A percentile compares a stretch with the other conserved stretches of the same genome.
These are phyloP conservation scores for Parasteatoda lunata DNA, from an alignment of 2,888 invertebrate species.

Conservation along the genomic window DNA sequence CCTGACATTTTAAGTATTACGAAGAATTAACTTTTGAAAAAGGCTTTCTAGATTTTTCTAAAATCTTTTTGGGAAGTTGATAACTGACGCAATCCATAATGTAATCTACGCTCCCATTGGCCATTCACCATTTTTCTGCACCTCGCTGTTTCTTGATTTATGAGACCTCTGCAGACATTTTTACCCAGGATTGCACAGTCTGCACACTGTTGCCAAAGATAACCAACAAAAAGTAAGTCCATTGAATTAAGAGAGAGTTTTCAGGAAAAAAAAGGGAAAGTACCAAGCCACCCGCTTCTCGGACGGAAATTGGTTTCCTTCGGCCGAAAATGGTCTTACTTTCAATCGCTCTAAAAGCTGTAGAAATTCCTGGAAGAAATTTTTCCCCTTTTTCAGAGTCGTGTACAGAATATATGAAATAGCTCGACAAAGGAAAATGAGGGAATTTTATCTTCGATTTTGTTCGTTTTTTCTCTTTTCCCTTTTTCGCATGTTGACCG, in stretches of 20 bases:
- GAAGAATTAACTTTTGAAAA: no score
- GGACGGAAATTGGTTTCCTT: conserved; percentile 32
- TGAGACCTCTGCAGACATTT: not conserved
- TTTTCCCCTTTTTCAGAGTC: not conserved
- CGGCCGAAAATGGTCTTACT: conserved; percentile 15
- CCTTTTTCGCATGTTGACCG: not conserved
- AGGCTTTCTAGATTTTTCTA: no score
- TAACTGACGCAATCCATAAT: no score
- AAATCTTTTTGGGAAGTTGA: no score
- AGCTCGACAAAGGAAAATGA: not conserved
- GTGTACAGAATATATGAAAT: conserved; percentile 24
- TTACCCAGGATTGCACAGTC: not conserved
- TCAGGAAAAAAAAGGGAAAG: not conserved
- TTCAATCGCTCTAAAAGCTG: conserved; percentile 40
- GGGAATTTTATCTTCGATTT: not conserved
- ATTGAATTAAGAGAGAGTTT: not conserved
- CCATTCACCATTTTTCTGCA: not conserved
- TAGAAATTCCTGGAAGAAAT: not conserved
- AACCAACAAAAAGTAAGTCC: not conserved
- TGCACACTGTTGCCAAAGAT: not conserved
- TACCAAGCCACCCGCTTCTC: not conserved
- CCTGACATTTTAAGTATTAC: no score
- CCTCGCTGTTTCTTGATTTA: not conserved
- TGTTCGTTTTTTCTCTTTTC: not conserved
- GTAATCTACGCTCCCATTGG: no score